Base-by-base conservation (phyloP, 2,888 invertebrate species). In the Troides helena region DNA sequence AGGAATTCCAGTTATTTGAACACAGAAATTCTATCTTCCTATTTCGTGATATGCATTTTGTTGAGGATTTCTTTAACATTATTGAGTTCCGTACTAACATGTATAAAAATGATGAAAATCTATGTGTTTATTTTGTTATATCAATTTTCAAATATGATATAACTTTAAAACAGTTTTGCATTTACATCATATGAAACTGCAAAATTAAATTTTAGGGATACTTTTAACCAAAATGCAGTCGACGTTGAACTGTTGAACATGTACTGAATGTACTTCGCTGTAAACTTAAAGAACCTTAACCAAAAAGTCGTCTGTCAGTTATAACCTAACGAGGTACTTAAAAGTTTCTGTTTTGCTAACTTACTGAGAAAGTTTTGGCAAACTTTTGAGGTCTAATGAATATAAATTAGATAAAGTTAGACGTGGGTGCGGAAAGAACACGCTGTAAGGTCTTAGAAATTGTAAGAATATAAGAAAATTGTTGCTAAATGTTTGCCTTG, bases 241-340 rank as follows among this genome's bases (percentile, higher is more conserved):
- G 6, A 18, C 0, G 5, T 5, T 18, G 3, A n/a, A 53, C 18
- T 53, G 18, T 53, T 3, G 8, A 53, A 53, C 53, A 53, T n/a
- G 8, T 7, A 53, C n/a, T 18, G 53, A n/a, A 12, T 53, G 6
- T 53, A 17, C 4, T 50, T n/a, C 1, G 10, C 53, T 12, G 53
- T 53, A 53, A 53, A 5, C n/a, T n/a, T 53, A 53, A 57, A 25
- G 8, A 65, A 65, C 57, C 62, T 69, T 69, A 18, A 65, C 57
- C 62, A 62, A 69, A 69, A 69, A 65, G 65, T 65, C 61, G 61
- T 65, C 69, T 57, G 56, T 69, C 65, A 59, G 69, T 69, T 69
- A 69, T 65, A 69, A 65, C 58, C 69, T 69, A 69, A 69, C 69
- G 69, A 69, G 69, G 65, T 62, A 69, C 69, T 69, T 69, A 69